Evolutionary conservation across 2,113 vertebrate species (phyloP).

Genomic region (Emydocephalus ijimae): DNA sequence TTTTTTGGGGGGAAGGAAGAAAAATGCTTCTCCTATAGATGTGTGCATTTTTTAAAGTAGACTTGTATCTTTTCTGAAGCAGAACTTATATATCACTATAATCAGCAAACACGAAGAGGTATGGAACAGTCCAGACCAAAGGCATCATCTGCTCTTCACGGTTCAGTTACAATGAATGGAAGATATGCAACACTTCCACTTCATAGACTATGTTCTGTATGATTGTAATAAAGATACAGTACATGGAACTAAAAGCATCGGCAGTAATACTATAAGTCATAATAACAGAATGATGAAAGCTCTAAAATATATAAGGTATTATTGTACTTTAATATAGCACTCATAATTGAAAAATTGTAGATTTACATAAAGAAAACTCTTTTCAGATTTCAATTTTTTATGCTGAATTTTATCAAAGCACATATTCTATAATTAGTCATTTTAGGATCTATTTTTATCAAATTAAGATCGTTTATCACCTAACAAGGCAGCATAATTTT

Average conservation of each 20-base stretch:
- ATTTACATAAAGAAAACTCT: conserved; percentile 56
- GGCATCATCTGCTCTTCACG: neutral
- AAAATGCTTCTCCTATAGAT: neutral
- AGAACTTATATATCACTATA: neutral
- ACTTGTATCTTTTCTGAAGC: neutral
- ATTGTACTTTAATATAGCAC: conserved; percentile 36
- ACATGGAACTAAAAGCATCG: neutral
- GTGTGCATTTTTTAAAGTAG: neutral
- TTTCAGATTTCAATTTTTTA: conserved; percentile 67
- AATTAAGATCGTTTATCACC: conserved; percentile 74
- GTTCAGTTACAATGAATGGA: neutral
- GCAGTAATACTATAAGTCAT: conserved; percentile 12
- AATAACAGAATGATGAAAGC: conserved; percentile 24
- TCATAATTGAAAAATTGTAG: conserved; percentile 57
- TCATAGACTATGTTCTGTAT: neutral
- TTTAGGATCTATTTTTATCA: conserved; percentile 70
- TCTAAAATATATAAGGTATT: neutral
- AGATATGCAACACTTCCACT: neutral
- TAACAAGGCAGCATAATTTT: conserved; percentile 68
- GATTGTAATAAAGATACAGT: neutral
- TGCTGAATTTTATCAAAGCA: conserved; percentile 65
- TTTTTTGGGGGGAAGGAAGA: neutral
- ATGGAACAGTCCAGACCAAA: neutral
- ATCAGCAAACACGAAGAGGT: neutral
- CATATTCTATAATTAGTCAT: conserved; percentile 60